Evolutionary conservation across 2,888 invertebrate species (phyloP).

Genomic region (Endomychus coccineus): DNA sequence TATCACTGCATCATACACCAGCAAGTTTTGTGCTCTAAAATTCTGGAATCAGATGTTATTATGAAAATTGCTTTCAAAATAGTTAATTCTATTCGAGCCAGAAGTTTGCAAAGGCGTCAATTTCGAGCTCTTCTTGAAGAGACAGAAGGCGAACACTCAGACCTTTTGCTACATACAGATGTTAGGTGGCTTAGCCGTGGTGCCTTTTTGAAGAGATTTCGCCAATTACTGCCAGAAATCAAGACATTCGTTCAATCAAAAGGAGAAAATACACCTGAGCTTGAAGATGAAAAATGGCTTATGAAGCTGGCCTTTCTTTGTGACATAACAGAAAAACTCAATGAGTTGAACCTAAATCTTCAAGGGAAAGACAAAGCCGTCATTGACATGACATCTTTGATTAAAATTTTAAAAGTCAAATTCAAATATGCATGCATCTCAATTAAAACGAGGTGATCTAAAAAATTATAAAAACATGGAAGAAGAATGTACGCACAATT

Average conservation of each 20-base stretch:
- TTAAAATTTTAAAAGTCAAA: conserved; percentile 8
- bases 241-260: conserved; percentile 7
- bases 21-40: conserved; percentile 19
- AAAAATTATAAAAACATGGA: background rate
- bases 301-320: conserved; percentile 8
- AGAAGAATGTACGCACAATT: too few relatives aligned
- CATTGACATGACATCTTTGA: conserved; percentile 5
- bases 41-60: conserved; percentile 11
- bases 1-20: conserved; percentile 21
- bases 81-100: conserved; percentile 13
- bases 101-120: conserved; percentile 15
- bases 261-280: conserved; percentile 4
- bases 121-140: too few relatives aligned
- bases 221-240: conserved; percentile 7
- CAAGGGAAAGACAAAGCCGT: conserved; percentile 11
- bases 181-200: conserved; percentile 8
- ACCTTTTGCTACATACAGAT: conserved; percentile 11
- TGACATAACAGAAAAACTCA: conserved; percentile 10
- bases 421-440: too few relatives aligned
- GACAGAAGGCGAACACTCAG: conserved; percentile 2
- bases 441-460: conserved; percentile 7
- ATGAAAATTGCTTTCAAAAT: conserved; percentile 12
- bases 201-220: background rate
- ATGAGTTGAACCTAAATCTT: conserved; percentile 10
- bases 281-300: conserved; percentile 11